Evolutionary conservation across 2,888 invertebrate species (phyloP), one percentile per base, ranked within the genome.

Genomic region (Bibio marci): DNA sequence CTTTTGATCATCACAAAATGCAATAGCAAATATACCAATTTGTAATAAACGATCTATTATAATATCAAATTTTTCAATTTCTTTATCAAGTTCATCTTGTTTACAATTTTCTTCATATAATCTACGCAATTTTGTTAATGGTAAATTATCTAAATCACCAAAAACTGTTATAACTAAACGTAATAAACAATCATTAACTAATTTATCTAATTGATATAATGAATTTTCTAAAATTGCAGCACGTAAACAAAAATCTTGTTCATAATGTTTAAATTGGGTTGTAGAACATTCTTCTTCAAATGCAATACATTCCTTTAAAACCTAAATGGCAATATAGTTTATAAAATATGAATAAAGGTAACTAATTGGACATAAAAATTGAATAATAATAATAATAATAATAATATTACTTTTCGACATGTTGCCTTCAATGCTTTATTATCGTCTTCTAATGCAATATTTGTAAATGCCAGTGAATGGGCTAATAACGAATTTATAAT

Each of bases 41-140:
- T 59, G 61, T 2, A 55, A 54, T 12, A 55, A 52, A 3, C 61
- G 52, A 48, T 61, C 61, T 3, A 59, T 45, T 40, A 60, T 58
- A 1, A 59, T 54, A 51, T 61, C 61, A 41, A 61, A 61, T 41
- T 59, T 58, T 2, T 58, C 58, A 40, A 60, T 57, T 3, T 51
- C 44, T 26, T 54, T 56, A 45, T 61, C 60, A 1, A 34, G 15
- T 19, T 53, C 45, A 1, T 41, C 39, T 1, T 48, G 37, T 30
- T 53, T 52, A 15, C 54, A 36, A 28, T 46, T 45, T 35, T 39
- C 31, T 7, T 44, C 39, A 14, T 57, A 44, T 10, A 50, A 41
- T 10, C 44, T 45, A 10, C 56, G 52, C 18, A 61, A 45, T 40
- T 51, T 54, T 30, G 54, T 50, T 5, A 61, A 47, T 0, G 59